phyloP scores from a whole-genome alignment of 2,888 invertebrate species.

The Pristionchus exspectatus region DNA sequence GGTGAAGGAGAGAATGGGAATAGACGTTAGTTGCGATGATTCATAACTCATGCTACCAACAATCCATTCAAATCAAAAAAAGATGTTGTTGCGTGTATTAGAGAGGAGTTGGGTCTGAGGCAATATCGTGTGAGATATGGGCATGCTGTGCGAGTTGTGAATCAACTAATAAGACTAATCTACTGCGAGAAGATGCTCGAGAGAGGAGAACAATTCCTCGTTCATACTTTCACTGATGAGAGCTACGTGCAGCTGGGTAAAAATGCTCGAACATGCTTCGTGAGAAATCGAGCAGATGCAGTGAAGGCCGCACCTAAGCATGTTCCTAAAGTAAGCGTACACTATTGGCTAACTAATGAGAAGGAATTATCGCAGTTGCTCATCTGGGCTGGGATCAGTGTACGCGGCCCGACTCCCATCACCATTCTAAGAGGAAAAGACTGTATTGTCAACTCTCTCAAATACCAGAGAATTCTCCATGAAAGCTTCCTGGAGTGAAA shows the following conservation, averaged over 20 bases:
- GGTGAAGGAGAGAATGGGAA: background rate
- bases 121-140: no score
- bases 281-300: background rate
- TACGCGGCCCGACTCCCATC: no score
- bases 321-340: background rate
- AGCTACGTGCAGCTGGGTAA: background rate
- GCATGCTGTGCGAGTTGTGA: no score
- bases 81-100: no score
- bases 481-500: background rate
- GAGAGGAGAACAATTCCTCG: slow-evolving; percentile 1
- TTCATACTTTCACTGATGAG: background rate
- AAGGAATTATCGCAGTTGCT: no score
- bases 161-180: background rate
- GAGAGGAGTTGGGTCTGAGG: no score
- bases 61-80: background rate
- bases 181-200: background rate
- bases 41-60: background rate
- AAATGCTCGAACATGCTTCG: background rate
- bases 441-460: background rate
- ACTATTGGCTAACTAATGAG: background rate
- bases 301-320: background rate
- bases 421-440: background rate
- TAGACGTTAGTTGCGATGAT: no score
- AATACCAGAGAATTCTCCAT: background rate
- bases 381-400: no score